A percentile compares a stretch with the other conserved stretches of the same genome.
Conservation (phyloP, 2,888 invertebrate genomes). For the Athalia rosae region DNA sequence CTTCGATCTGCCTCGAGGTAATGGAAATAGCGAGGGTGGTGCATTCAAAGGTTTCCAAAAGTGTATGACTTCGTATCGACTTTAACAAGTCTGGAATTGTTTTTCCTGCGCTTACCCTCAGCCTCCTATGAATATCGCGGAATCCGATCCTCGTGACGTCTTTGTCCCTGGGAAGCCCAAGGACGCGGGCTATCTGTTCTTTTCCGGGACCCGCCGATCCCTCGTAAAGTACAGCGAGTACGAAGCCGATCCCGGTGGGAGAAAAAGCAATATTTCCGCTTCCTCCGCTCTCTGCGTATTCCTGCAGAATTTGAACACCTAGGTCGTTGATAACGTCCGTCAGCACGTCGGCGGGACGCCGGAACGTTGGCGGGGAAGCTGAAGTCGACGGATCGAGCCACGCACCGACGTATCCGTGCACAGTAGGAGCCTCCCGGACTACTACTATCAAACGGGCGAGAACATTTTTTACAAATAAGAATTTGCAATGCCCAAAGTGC, state of each 20-base stretch:
- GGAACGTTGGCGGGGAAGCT: constrained; percentile 39
- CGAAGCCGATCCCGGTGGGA: constrained; percentile 88
- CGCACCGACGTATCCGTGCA: constrained; percentile 15
- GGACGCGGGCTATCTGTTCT: constrained; percentile 82
- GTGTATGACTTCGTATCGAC: constrained; percentile 23
- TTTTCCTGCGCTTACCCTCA: constrained; percentile 80
- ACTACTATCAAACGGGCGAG: constrained; percentile 1
- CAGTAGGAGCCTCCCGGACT: background rate
- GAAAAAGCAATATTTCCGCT: constrained; percentile 86
- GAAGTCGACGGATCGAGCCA: constrained; percentile 17
- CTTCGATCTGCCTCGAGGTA: constrained; percentile 26
- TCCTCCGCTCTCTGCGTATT: constrained; percentile 62
- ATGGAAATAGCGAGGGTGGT: constrained; percentile 1
- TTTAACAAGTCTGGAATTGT: background rate
- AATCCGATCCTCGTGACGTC: constrained; percentile 86
- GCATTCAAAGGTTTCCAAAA: constrained; percentile 27
- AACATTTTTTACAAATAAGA: too few species aligned
- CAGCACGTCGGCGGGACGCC: constrained; percentile 82
- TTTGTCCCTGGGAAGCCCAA: constrained; percentile 83
- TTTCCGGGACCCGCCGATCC: constrained; percentile 85
- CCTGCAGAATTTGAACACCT: constrained; percentile 73
- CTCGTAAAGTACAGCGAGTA: constrained; percentile 86
- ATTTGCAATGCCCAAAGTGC: too few species aligned
- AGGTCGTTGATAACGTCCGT: constrained; percentile 87
- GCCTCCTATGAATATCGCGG: constrained; percentile 87